A percentile compares a stretch with the other conserved stretches of the same genome.
Conservation (phyloP, 1,140 invertebrate genomes). For the Eubasilissa regina region DNA sequence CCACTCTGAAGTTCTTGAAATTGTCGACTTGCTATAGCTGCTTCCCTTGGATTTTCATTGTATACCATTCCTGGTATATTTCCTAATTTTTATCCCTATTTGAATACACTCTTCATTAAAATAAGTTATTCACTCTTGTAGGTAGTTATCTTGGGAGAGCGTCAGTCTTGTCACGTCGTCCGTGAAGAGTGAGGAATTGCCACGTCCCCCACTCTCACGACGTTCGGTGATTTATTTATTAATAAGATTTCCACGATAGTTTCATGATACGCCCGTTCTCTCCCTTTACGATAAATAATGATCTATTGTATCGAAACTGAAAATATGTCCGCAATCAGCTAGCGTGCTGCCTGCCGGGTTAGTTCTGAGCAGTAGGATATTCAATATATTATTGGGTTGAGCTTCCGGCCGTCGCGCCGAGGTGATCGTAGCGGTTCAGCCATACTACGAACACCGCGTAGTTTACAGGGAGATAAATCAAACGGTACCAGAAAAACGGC, state of each 20-base stretch:
- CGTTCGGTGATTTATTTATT: not conserved
- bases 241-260: not conserved
- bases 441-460: not conserved
- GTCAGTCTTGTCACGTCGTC: too few relatives aligned
- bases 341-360: not conserved
- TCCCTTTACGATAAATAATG: slow-evolving; percentile 1
- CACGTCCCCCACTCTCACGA: too few relatives aligned
- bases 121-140: too few relatives aligned
- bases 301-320: slow-evolving; percentile 5
- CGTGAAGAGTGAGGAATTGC: too few relatives aligned
- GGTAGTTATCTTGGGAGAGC: too few relatives aligned
- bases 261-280: not conserved
- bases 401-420: not conserved
- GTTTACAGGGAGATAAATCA: not conserved
- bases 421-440: not conserved
- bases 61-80: too few relatives aligned
- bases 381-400: not conserved
- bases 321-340: not conserved
- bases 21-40: too few relatives aligned
- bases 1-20: too few relatives aligned
- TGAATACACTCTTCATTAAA: too few relatives aligned
- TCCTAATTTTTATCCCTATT: too few relatives aligned
- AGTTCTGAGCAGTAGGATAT: not conserved
- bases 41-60: too few relatives aligned
- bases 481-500: not conserved